phyloP scores from a whole-genome alignment of 2,888 invertebrate genomes.

The Chorisops tibialis region DNA sequence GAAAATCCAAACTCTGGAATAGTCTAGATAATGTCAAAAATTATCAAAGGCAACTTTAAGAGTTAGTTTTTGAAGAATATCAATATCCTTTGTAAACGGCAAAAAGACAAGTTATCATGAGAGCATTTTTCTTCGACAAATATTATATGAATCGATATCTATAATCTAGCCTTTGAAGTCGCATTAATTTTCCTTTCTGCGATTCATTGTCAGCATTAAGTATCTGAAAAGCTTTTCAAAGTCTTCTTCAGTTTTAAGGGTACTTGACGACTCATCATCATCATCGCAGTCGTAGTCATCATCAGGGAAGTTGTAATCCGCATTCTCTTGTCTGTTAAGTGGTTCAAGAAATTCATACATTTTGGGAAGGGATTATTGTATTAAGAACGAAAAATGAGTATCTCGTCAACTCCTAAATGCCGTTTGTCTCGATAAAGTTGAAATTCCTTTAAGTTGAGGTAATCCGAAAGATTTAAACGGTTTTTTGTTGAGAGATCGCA shows the following conservation, averaged over 20 bases:
- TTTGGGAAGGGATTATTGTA: conserved; percentile 19
- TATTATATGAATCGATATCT: not conserved
- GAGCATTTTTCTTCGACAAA: not conserved
- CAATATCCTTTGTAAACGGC: too few species aligned
- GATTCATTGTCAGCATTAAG: not conserved
- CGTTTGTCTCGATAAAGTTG: not conserved
- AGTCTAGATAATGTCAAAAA: too few species aligned
- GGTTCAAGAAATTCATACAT: conserved; percentile 15
- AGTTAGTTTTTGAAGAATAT: too few species aligned
- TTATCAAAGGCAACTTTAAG: too few species aligned
- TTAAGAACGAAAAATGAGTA: conserved; percentile 10
- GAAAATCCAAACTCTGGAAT: too few species aligned
- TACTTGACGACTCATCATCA: conserved; percentile 2
- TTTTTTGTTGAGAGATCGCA: conserved; percentile 9
- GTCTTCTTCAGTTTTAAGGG: not conserved
- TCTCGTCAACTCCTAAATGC: not conserved
- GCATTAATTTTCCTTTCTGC: not conserved
- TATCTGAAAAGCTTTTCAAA: not conserved
- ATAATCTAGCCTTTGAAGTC: conserved; percentile 2
- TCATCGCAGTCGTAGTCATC: not conserved
- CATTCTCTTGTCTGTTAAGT: conserved; percentile 10
- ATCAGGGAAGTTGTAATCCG: conserved; percentile 12
- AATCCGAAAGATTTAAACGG: conserved; percentile 15
- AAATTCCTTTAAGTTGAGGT: not conserved
- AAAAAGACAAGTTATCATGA: too few species aligned